Evolutionary conservation across 2,113 vertebrate genomes (phyloP).

Genomic region (Bubo bubo): DNA sequence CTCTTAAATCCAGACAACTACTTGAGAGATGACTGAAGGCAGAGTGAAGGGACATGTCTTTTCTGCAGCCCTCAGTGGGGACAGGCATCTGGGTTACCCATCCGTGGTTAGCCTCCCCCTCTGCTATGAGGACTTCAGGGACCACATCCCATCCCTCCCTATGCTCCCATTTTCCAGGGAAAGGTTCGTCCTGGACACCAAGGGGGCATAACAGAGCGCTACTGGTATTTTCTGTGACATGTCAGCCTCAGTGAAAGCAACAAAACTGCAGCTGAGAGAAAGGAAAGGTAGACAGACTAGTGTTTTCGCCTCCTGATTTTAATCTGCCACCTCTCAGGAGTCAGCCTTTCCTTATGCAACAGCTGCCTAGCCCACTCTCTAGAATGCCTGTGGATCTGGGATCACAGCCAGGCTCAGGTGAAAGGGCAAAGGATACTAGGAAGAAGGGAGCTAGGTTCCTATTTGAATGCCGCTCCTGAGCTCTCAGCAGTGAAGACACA

Average conservation of each 20-base stretch:
- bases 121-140: neutral
- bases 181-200: neutral
- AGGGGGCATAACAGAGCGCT: neutral
- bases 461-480: neutral
- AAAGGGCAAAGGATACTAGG: neutral
- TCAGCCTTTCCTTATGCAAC: neutral
- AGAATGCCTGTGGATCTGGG: neutral
- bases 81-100: neutral
- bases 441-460: neutral
- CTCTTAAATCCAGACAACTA: neutral
- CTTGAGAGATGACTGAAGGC: neutral
- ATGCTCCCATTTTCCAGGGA: neutral
- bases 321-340: neutral
- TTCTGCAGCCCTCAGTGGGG: neutral
- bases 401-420: neutral
- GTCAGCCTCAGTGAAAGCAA: neutral
- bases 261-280: neutral
- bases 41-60: neutral
- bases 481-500: neutral
- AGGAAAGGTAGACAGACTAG: neutral
- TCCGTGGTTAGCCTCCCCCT: neutral
- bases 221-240: neutral
- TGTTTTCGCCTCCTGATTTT: neutral
- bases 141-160: neutral
- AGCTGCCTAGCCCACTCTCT: neutral